phyloP scores from a whole-genome alignment of 1,140 invertebrate species.

The Heliconius melpomene region DNA sequence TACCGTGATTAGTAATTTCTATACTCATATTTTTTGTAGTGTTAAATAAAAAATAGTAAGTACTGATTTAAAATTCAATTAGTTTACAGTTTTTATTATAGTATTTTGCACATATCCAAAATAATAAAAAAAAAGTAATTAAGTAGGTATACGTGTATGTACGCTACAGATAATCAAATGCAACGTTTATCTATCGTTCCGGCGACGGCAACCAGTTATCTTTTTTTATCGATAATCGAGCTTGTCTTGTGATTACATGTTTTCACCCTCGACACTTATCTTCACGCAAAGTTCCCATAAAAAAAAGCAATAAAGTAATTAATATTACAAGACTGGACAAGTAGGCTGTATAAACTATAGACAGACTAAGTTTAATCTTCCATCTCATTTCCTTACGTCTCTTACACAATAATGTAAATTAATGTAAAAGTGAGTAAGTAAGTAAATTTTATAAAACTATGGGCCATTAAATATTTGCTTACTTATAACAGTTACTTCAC shows the following conservation, averaged over 20 bases:
- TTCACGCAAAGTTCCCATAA: slow-evolving; percentile 24
- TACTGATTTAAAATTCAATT: background rate
- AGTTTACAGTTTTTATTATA: background rate
- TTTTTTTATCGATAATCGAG: slow-evolving; percentile 34
- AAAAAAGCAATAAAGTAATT: background rate
- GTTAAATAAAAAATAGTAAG: too few relatives aligned
- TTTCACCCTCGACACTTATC: slow-evolving; percentile 26
- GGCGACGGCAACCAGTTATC: slow-evolving; percentile 19
- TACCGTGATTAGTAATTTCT: too few relatives aligned
- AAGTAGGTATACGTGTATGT: background rate
- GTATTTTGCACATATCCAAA: background rate
- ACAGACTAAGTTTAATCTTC: slow-evolving; percentile 19
- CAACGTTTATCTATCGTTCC: slow-evolving; percentile 18
- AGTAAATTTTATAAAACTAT: slow-evolving; percentile 13
- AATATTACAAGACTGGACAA: background rate
- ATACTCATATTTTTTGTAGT: too few relatives aligned
- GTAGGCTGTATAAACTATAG: background rate
- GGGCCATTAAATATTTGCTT: slow-evolving; percentile 23
- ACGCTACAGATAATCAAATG: slow-evolving; percentile 23
- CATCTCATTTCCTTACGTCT: slow-evolving; percentile 28
- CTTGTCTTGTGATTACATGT: slow-evolving; percentile 30
- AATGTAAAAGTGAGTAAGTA: slow-evolving; percentile 24
- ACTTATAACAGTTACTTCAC: slow-evolving; percentile 10
- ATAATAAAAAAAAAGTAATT: background rate
- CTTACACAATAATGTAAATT: slow-evolving; percentile 28